Base-by-base conservation (phyloP, 2,113 vertebrate genomes). In the Conger conger region DNA sequence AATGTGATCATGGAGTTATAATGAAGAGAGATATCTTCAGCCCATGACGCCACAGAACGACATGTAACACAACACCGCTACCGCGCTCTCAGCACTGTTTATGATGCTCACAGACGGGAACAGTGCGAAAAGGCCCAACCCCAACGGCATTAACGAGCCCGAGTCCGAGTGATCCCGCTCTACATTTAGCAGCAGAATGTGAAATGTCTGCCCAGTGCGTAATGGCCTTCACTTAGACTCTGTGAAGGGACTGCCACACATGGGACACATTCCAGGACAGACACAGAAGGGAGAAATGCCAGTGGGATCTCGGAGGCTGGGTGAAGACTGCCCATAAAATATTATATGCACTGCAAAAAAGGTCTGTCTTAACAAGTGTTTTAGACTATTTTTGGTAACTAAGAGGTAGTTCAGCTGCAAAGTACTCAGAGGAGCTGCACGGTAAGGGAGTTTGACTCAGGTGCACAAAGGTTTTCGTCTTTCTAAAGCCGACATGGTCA, bases 41-140 rank as follows among this genome's bases (percentile, higher is more conserved):
- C 38, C 77, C 35, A 79, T 86, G 87, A 86, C 82, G 86, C 4
- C 80, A 63, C 40, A 73, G 79, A 77, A 30, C 7, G 13, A n/a
- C 36, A 83, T 85, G 17, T 23, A 82, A 82, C 57, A 17, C 27
- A 36, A 81, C 38, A 79, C 81, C 40, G 57, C 54, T 16, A 20
- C 11, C 5, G 81, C 36, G 38, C 16, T 82, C 50, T 4, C 50
- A 60, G 50, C 42, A 17, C 68, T 33, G 8, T 82, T 82, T 80
- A 77, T 30, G 30, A 15, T 40, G 82, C 23, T 38, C 35, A 38
- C 27, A 20, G 82, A 45, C 40, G 36, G 33, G n/a, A 73, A n/a
- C 68, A n/a, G 27, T 5, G 30, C 57, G 33, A 33, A 33, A 73
- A n/a, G n/a, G 1, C n/a, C n/a, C 68, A 73, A 73, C 27, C 68